Base-by-base conservation (phyloP, 2,113 vertebrate species). In the Sigmodon hispidus region DNA sequence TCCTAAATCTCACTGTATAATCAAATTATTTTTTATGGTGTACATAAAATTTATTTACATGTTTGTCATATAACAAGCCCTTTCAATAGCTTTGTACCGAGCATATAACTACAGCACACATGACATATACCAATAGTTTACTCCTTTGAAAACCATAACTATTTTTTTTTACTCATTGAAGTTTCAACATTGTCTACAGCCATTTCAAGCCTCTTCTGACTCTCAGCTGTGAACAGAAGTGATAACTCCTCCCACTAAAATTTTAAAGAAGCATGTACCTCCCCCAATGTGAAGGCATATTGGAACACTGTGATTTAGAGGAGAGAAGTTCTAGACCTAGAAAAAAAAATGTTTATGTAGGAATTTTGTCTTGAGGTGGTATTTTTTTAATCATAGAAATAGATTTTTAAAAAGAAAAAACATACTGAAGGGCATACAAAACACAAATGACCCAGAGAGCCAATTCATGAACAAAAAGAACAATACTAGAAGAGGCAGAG, bases 181-280 rank as follows among this genome's bases (percentile, higher is more conserved):
- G 92, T 93, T 91, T 96, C 80, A 88, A 7, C 15, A 3, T 93
- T 94, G 89, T 84, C 96, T 93, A 81, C 31, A 93, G 76, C 67
- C 86, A 22, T 94, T 93, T 93, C 81, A 90, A 93, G 80, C 52
- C 59, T 84, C 94, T 95, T 77, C 91, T 67, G 94, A 90, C 76
- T 96, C 90, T 96, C 76, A 87, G 55, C 89, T 95, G 70, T 95
- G 90, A 94, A 52, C 57, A 96, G 85, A 96, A 94, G 70, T 96
- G 63, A 93, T 94, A 96, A 91, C 88, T 87, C 83, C n/a, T 96
- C 90, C 92, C 90, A 85, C 31, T 92, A 81, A 93, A 95, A 94
- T 91, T 95, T 57, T 94, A 92, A 29, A 91, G 43, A 65, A 50
- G 83, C 86, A 88, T 80, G 87, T 0, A 3, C 34, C 31, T n/a